Conservation (phyloP, 2,797 vertebrate species). For the Falco peregrinus region DNA sequence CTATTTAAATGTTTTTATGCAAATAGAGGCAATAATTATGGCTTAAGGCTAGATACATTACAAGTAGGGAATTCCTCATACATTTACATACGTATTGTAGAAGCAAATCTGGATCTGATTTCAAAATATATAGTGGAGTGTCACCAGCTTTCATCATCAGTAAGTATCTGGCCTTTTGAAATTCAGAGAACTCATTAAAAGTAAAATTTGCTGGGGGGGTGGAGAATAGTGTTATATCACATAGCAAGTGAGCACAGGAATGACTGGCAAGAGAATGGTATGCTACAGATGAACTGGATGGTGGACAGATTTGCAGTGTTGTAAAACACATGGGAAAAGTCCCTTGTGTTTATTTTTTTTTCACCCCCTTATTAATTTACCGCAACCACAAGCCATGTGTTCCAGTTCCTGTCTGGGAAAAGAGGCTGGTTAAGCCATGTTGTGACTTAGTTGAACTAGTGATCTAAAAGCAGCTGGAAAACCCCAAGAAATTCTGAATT, state of each 20-base stretch:
- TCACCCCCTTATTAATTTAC: conserved; percentile 68
- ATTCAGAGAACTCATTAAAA: neutral
- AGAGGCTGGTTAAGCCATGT: neutral
- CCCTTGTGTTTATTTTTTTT: conserved; percentile 58
- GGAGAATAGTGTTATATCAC: neutral
- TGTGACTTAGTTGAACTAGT: neutral
- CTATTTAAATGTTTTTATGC: neutral
- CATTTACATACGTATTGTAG: conserved; percentile 4
- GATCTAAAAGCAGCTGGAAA: conserved; percentile 68
- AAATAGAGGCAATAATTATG: neutral
- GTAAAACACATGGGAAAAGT: conserved; percentile 66
- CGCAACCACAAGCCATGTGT: conserved; percentile 64
- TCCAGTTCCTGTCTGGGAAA: conserved; percentile 72
- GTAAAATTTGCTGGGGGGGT: neutral
- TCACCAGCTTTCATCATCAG: neutral
- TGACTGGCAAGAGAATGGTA: conserved; percentile 1
- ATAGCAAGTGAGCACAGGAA: neutral
- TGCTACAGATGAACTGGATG: conserved; percentile 61
- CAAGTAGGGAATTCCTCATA: conserved; percentile 9
- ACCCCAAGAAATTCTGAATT: conserved; percentile 69
- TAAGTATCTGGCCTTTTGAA: neutral
- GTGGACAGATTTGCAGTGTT: conserved; percentile 57
- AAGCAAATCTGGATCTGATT: neutral
- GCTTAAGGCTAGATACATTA: neutral
- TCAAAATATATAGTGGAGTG: neutral